Evolutionary conservation across 2,113 vertebrate species (phyloP).

Genomic region (Empidonax alnorum): DNA sequence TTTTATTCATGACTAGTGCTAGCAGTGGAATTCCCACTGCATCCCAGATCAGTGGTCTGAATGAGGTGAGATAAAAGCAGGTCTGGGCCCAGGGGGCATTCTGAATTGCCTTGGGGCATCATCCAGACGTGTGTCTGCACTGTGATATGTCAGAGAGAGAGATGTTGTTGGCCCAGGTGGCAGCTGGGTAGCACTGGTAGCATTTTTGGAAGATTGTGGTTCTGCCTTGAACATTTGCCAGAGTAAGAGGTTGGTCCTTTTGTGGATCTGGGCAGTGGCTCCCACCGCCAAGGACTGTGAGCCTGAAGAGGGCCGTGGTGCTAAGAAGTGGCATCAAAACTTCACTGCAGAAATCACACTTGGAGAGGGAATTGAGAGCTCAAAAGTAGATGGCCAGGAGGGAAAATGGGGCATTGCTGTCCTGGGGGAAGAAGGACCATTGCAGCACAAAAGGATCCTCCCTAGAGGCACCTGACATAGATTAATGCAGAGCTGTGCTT

Average conservation of each 20-base stretch:
- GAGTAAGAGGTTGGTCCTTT: not conserved
- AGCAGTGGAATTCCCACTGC: not conserved
- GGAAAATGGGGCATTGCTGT: not conserved
- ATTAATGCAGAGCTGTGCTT: not conserved
- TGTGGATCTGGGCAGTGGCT: not conserved
- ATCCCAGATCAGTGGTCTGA: not conserved
- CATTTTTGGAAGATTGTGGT: not conserved
- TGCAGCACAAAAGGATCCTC: not conserved
- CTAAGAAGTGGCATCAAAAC: not conserved
- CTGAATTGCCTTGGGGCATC: not conserved
- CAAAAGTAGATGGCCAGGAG: not conserved
- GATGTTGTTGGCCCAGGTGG: not conserved
- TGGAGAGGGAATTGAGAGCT: not conserved
- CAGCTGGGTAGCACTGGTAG: not conserved
- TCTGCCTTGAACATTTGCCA: not conserved
- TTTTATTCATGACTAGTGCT: not conserved
- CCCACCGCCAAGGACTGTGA: rapidly evolving
- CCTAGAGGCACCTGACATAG: not conserved
- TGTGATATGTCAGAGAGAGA: not conserved
- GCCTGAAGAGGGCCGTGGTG: rapidly evolving
- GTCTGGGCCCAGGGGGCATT: not conserved
- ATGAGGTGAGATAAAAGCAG: not conserved
- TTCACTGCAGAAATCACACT: not conserved
- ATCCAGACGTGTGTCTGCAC: not conserved
- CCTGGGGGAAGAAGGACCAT: not conserved